Base-by-base conservation (phyloP, 1,140 invertebrate species). In the Pogonomyrmex barbatus region DNA sequence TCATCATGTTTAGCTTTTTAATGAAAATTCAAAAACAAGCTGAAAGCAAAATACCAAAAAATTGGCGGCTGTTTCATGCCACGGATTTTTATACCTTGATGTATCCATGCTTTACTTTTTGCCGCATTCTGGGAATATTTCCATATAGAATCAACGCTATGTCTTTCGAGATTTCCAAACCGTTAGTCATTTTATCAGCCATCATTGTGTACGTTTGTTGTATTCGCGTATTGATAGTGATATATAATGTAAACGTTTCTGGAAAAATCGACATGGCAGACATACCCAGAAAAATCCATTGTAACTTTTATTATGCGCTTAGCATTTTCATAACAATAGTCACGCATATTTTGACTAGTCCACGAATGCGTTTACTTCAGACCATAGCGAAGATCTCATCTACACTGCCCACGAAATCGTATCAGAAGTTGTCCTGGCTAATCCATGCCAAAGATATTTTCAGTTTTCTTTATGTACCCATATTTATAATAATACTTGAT, bases 211-310 rank as follows among this genome's bases (percentile, higher is more conserved):
- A 65, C 0, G 0, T 86, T 8, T 92, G 70, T 12, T 4, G 90
- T 2, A 17, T 9, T 2, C 30, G 47, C 0, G 10, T 85, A 1
- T 0, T 84, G 2, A 2, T 81, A 0, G 6, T 83, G 0, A 6
- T 93, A 0, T 93, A 92, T n/a, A 3, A 87, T 36, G 88, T 91
- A 0, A 85, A 94, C 56, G 45, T 91, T 9, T 84, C 91, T 0
- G 5, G 1, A 1, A 2, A 8, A 0, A 9, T 90, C 0, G 62
- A 12, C 81, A 87, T 3, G 58, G 76, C n/a, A 0, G 75, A 58
- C 14, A 62, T 88, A 6, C 89, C 91, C 0, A 81, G 63, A 3
- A 75, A 58, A 93, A 10, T 24, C 24, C 24, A 24, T 24, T 67
- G 58, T 0, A 91, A 94, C 33, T 89, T 91, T n/a, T 94, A 90